Evolutionary conservation across 2,113 vertebrate genomes (phyloP).

Genomic region (Nettapus auritus): DNA sequence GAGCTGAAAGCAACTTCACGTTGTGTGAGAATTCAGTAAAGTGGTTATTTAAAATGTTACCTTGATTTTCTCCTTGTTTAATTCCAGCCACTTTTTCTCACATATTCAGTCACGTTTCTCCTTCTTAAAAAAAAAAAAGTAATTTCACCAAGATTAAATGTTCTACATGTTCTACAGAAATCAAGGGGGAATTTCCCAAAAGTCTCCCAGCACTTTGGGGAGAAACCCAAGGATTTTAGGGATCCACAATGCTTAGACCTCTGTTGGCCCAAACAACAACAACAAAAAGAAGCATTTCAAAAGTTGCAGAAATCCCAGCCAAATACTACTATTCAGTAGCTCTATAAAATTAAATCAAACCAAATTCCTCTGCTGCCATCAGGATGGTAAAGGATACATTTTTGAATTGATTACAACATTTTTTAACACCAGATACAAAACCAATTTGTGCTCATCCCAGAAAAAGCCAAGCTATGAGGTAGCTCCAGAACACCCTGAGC

Average conservation of each 20-base stretch:
- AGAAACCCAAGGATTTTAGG: not conserved
- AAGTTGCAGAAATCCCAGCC: not conserved
- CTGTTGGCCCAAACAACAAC: not conserved
- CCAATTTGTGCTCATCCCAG: not conserved
- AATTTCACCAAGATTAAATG: not conserved
- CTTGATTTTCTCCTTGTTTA: not conserved
- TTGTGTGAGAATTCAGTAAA: rapidly evolving
- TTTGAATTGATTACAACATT: not conserved
- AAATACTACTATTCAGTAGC: rapidly evolving
- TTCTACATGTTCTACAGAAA: not conserved
- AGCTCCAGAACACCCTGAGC: not conserved
- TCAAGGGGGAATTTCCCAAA: not conserved
- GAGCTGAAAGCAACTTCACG: rapidly evolving
- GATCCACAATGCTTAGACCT: not conserved
- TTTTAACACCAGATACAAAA: not conserved
- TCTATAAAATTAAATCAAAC: not conserved
- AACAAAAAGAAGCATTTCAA: no score
- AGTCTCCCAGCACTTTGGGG: not conserved
- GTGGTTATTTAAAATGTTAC: not conserved
- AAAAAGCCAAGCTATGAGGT: not conserved
- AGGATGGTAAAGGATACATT: not conserved
- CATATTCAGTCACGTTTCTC: not conserved
- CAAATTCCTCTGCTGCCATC: not conserved
- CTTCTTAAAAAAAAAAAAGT: not conserved
- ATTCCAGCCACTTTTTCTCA: not conserved